These are phyloP conservation scores for Nannoperca australis DNA, from an alignment of 2,797 vertebrate species.

Conservation along the genomic window DNA sequence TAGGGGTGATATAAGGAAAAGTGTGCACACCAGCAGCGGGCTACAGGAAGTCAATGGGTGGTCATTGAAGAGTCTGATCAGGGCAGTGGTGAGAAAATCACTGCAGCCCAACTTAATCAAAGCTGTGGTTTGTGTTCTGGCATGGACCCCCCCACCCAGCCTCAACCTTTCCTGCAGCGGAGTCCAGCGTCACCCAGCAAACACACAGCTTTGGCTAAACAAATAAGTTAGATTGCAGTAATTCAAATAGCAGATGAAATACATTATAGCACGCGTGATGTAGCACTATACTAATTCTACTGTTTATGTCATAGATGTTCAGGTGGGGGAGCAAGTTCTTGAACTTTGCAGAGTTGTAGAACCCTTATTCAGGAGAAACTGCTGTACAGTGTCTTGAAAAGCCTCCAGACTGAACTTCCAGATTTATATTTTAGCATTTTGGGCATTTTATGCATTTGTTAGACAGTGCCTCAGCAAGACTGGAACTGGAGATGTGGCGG, in stretches of 20 bases:
- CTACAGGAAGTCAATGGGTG: conserved; percentile 81
- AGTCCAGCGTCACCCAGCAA: too few species aligned
- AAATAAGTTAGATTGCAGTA: too few species aligned
- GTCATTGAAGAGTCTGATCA: conserved; percentile 67
- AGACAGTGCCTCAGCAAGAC: neutral
- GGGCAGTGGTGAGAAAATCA: conserved; percentile 69
- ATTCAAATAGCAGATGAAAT: too few species aligned
- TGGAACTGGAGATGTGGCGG: accelerated
- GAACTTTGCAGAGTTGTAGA: too few species aligned
- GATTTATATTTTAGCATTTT: neutral
- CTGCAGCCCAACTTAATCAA: conserved; percentile 78
- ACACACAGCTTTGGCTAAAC: too few species aligned
- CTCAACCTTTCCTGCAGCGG: too few species aligned
- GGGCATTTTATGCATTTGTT: neutral
- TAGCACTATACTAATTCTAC: too few species aligned
- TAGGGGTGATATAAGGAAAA: conserved; percentile 66
- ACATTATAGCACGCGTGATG: too few species aligned
- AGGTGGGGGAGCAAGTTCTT: too few species aligned
- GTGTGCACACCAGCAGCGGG: conserved; percentile 76
- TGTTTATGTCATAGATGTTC: too few species aligned
- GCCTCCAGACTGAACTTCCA: neutral
- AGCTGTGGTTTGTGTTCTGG: conserved; percentile 58
- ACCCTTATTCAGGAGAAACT: too few species aligned
- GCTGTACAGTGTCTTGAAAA: too few species aligned
- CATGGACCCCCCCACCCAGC: neutral